Base-by-base conservation (phyloP, 2,888 invertebrate genomes). In the Eupithecia vulgata region DNA sequence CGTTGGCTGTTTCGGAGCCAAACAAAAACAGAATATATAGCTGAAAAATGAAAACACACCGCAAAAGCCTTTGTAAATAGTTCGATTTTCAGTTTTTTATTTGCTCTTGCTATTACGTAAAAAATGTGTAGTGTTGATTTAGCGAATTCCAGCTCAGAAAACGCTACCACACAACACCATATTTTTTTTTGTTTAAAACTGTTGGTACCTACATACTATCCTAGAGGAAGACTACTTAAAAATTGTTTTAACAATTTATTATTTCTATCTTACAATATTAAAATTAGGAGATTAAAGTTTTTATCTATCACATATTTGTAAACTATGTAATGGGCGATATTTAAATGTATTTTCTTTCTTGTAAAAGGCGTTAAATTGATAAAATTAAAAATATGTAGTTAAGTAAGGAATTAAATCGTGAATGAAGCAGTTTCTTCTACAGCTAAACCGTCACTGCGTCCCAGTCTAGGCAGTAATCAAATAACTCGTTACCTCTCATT, bases 401-500 rank as follows among this genome's bases (percentile, higher is more conserved):
- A 30, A 12, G n/a, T 21, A 21, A 21, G 57, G 57, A 12, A 25
- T 25, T 13, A 25, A 52, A 52, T 21, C 4, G 21, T 62, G 17
- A n/a, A 64, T 40, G 40, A 12, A 21, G 12, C 5, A 25, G 25
- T 13, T 65, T 40, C 40, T 42, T 65, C 21, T 67, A 62, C 75
- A 71, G 71, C 17, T 25, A 42, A 40, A 40, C 34, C 48, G 21
- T 75, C 35, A 74, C 78, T 76, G 71, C 69, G 76, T 64, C 77
- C 30, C 57, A 73, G 76, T 75, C 75, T 71, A 73, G 76, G 65
- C 77, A 72, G 79, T 79, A 79, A 81, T 81, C 81, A 79, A 81
- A 78, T 77, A 76, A 76, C 77, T 75, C 72, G 79, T 78, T 78
- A 71, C 72, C 72, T 74, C 79, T 79, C 80, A 83, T 82, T 82